Conservation (phyloP, 2,888 invertebrate species). For the Conchocele bisecta region DNA sequence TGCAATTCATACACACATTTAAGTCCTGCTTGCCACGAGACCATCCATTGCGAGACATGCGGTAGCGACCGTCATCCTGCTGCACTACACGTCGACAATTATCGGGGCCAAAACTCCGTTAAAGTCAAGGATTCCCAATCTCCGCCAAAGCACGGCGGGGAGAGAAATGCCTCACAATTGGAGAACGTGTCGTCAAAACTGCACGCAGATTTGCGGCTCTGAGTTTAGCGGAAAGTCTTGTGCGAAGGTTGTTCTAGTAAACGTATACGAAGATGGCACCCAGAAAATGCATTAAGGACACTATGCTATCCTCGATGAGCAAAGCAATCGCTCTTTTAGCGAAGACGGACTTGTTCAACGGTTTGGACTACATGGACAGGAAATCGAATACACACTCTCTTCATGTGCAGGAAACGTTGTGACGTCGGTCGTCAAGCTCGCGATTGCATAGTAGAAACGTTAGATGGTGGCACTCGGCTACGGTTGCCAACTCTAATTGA, state of each 20-base stretch:
- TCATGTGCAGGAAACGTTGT: background rate
- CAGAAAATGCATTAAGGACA: background rate
- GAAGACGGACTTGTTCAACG: too few relatives aligned
- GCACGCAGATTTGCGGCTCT: constrained; percentile 30
- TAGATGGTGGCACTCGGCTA: constrained; percentile 24
- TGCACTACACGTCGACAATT: constrained; percentile 9
- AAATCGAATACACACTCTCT: constrained; percentile 1
- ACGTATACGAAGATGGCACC: constrained; percentile 5
- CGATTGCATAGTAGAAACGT: constrained; percentile 23
- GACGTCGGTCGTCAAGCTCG: constrained; percentile 16
- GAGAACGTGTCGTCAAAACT: too few relatives aligned
- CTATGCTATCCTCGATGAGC: constrained; percentile 44
- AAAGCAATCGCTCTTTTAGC: constrained; percentile 39
- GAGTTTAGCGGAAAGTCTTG: constrained; percentile 30
- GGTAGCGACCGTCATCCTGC: constrained; percentile 10
- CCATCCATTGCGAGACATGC: constrained; percentile 6
- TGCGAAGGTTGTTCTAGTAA: constrained; percentile 33
- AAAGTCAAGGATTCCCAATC: background rate
- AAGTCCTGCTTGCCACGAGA: background rate
- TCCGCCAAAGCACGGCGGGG: background rate
- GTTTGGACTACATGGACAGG: background rate
- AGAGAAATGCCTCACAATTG: too few relatives aligned
- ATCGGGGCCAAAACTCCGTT: too few relatives aligned
- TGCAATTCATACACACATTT: constrained; percentile 10
- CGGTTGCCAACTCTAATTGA: constrained; percentile 45